Evolutionary conservation across 2,113 vertebrate genomes (phyloP).

Genomic region (Bos indicus): DNA sequence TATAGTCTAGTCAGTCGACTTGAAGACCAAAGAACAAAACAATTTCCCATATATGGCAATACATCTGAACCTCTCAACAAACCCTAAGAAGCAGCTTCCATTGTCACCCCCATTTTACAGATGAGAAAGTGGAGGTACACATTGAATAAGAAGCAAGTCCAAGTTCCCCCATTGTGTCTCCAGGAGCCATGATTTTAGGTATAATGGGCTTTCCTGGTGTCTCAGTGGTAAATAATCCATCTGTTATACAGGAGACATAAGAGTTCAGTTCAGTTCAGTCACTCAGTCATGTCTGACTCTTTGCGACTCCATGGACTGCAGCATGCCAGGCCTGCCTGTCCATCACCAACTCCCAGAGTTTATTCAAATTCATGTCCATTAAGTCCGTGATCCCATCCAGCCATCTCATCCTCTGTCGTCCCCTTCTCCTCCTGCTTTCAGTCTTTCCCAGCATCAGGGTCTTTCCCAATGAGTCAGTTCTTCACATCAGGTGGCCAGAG

Average conservation of each 20-base stretch:
- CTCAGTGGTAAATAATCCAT: not conserved
- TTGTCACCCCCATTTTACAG: not conserved
- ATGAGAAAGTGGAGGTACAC: not conserved
- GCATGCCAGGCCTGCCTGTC: not conserved
- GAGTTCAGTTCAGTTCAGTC: not conserved
- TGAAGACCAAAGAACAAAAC: not conserved
- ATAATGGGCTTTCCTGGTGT: not conserved
- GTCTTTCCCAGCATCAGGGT: not conserved
- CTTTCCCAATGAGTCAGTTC: not conserved
- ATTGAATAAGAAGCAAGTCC: not conserved
- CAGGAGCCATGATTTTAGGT: not conserved
- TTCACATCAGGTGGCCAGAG: not conserved
- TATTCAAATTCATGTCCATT: not conserved
- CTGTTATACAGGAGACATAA: not conserved
- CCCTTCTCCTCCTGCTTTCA: not conserved
- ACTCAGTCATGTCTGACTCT: not conserved
- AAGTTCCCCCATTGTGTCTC: not conserved
- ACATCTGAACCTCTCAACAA: not conserved
- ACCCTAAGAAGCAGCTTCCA: not conserved
- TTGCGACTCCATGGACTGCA: not conserved
- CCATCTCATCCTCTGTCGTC: not conserved
- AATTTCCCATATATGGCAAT: not conserved
- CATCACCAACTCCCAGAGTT: not conserved
- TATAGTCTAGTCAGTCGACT: not conserved
- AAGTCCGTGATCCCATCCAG: accelerated